phyloP scores from a whole-genome alignment of 2,888 invertebrate species.

The Charanyca ferruginea region DNA sequence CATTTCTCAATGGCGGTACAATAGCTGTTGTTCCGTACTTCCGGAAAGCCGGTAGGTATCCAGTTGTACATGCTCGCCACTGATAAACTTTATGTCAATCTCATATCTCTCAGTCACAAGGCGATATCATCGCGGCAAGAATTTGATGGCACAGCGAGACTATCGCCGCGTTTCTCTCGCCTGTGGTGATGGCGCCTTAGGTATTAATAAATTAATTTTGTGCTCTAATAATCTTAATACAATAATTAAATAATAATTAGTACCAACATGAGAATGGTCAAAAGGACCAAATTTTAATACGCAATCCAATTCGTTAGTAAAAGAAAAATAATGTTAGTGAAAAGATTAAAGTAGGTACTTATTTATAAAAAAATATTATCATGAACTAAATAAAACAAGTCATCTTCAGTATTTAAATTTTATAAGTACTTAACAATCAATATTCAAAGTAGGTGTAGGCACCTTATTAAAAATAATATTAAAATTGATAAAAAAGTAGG shows the following conservation, averaged over 20 bases:
- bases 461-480: conserved; percentile 1
- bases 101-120: no score
- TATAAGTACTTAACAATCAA: background rate
- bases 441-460: background rate
- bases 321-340: no score
- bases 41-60: no score
- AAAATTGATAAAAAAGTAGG: conserved; percentile 16
- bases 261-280: background rate
- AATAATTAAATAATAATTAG: background rate
- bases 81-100: no score
- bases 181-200: background rate
- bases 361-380: no score
- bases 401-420: background rate
- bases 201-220: no score
- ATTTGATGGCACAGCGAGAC: background rate
- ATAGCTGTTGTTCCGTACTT: no score
- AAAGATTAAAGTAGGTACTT: no score
- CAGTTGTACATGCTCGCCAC: no score
- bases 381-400: background rate
- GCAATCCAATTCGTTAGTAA: no score
- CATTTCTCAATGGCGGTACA: no score
- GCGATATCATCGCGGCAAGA: background rate
- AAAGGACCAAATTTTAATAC: background rate
- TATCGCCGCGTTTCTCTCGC: background rate
- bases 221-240: no score